These are phyloP conservation scores for Stenotaenia linearis DNA, from an alignment of 2,888 invertebrate species.

Conservation along the genomic window DNA sequence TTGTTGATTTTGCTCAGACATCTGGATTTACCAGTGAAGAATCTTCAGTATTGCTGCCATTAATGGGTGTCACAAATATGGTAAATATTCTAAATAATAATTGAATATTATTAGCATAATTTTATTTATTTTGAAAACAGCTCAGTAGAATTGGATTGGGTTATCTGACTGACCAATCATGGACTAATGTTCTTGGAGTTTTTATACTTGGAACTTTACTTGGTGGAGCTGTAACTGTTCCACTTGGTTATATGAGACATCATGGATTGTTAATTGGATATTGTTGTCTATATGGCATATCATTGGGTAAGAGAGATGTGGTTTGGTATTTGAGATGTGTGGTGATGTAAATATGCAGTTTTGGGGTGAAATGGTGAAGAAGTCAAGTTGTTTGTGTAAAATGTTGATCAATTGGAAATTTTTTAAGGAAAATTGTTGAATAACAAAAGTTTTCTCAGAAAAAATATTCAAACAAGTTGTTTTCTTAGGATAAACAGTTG, in stretches of 20 bases:
- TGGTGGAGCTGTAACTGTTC: not conserved
- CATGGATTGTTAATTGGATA: not conserved
- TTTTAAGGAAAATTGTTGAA: too few relatives aligned
- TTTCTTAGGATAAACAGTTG: too few relatives aligned
- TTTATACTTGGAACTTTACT: not conserved
- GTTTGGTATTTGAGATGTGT: too few relatives aligned
- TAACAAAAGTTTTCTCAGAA: too few relatives aligned
- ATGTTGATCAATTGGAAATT: too few relatives aligned
- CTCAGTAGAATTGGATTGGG: not conserved
- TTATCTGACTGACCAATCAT: not conserved
- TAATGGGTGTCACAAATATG: slow-evolving; percentile 20
- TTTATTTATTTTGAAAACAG: not conserved
- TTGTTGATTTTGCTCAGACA: not conserved
- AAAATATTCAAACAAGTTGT: too few relatives aligned
- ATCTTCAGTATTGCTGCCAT: not conserved
- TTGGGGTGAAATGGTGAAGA: too few relatives aligned
- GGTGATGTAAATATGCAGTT: too few relatives aligned
- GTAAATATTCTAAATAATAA: slow-evolving; percentile 13
- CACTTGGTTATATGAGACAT: not conserved
- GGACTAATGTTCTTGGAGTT: slow-evolving; percentile 10
- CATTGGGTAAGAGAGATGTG: too few relatives aligned
- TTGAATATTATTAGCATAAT: not conserved
- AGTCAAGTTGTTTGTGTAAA: too few relatives aligned
- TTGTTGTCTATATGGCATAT: not conserved
- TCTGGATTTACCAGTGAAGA: not conserved